Evolutionary conservation across 2,797 vertebrate genomes (phyloP).

Genomic region (Oryzias dopingdopingensis): DNA sequence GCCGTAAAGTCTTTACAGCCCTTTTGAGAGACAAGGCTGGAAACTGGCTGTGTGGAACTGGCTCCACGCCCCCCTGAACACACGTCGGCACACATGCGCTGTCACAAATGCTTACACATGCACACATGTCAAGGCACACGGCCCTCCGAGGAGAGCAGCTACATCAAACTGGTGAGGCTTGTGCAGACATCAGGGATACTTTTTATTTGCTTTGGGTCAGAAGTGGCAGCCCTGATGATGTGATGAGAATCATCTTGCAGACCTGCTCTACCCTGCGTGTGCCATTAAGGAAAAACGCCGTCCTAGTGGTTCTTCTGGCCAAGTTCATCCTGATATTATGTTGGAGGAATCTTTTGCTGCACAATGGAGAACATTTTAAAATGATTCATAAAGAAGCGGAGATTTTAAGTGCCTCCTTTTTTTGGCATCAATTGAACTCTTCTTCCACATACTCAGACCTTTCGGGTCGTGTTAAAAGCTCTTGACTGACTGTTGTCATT

Average conservation of each 20-base stretch:
- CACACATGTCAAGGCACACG: conserved; percentile 62
- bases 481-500: conserved; percentile 62
- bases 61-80: conserved; percentile 48
- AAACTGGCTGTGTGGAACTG: conserved; percentile 63
- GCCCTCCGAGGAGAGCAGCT: conserved; percentile 59
- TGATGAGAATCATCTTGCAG: conserved; percentile 58
- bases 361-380: conserved; percentile 45
- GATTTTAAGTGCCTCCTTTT: conserved; percentile 57
- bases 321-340: conserved; percentile 36
- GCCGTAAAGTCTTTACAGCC: conserved; percentile 79
- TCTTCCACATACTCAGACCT: conserved; percentile 51
- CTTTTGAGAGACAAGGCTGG: conserved; percentile 75
- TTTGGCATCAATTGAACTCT: conserved; percentile 36
- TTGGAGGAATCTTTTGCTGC: conserved; percentile 32
- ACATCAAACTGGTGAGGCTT: conserved; percentile 63
- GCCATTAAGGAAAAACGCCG: conserved; percentile 32
- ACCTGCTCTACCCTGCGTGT: conserved; percentile 18
- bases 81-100: conserved; percentile 24
- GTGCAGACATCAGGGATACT: conserved; percentile 62
- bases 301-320: conserved; percentile 44
- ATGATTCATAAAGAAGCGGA: conserved; percentile 64
- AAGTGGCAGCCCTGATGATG: conserved; percentile 67
- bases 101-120: conserved; percentile 64
- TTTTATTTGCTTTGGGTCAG: conserved; percentile 78
- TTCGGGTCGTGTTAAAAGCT: conserved; percentile 61